Evolutionary conservation across 2,888 invertebrate genomes (phyloP).

Genomic region (Phyllotreta striolata): DNA sequence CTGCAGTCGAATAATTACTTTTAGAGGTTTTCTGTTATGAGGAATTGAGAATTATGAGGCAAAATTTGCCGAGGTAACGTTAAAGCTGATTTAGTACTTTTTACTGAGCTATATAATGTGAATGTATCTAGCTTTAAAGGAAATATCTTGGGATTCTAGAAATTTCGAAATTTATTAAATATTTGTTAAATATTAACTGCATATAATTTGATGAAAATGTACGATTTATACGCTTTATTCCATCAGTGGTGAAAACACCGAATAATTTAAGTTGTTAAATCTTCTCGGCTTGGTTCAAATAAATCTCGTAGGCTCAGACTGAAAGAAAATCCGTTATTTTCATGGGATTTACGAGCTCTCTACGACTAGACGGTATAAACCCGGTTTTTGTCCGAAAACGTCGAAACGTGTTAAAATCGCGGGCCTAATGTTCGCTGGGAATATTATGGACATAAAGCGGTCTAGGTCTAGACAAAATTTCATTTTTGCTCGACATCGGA

Average conservation of each 20-base stretch:
- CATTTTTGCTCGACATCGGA: not conserved
- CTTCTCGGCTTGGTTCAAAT: not conserved
- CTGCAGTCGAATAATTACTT: constrained; percentile 11
- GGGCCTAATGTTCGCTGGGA: not conserved
- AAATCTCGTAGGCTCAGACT: not conserved
- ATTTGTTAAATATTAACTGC: no score
- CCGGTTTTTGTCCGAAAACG: constrained; percentile 6
- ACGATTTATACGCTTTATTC: no score
- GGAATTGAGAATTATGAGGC: not conserved
- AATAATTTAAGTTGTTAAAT: no score
- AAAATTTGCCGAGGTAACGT: not conserved
- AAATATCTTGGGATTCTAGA: no score
- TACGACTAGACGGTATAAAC: constrained; percentile 1
- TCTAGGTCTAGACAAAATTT: constrained; percentile 2
- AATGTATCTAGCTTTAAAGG: no score
- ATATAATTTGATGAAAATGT: no score
- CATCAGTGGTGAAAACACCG: no score
- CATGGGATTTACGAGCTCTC: constrained; percentile 10
- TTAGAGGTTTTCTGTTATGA: not conserved
- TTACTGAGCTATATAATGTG: no score
- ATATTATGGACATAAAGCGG: constrained; percentile 11
- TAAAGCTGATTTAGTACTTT: no score
- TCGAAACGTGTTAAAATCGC: constrained; percentile 14
- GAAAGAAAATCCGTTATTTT: constrained; percentile 2
- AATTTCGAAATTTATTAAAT: no score